Base-by-base conservation (phyloP, 2,888 invertebrate species). In the Caenorhabditis imperialis region DNA sequence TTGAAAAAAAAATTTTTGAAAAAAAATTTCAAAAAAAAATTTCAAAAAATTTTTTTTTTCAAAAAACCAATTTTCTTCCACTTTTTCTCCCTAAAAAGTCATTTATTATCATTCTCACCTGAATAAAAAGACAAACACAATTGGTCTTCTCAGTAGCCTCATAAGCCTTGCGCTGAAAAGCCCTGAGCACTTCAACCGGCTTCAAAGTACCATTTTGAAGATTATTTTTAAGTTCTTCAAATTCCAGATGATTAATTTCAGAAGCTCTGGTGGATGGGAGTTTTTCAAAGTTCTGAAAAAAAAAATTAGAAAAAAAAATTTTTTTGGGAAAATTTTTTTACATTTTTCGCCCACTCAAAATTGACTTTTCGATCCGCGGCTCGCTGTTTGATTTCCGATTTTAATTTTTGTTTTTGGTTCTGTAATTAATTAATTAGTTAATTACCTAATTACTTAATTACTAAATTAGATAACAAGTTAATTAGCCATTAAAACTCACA, bases 91-190 rank as follows among this genome's bases (percentile, higher is more conserved):
- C 1, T 27, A 27, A 54, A 23, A 37, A 27, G 27, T 16, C 4
- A 16, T 16, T 27, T 8, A 44, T 33, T 27, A 7, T 2, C 7
- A 23, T 61, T 27, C 16, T 42, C 25, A 63, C 74, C 55, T 61
- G 53, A 22, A 79, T 63, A 30, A 79, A 79, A 22, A 79, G 60
- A 48, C 79, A 79, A 20, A 88, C 63, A 50, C 84, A 85, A 62
- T 86, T 87, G 42, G 84, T 79, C 23, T 65, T 63, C 14, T 77
- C 78, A 10, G 83, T 77, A 0, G 78, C 81, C 65, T 82, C 61
- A 16, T 82, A 51, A 0, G 86, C 85, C 16, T 77, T 81, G 55
- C 76, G 47, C 38, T 84, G 81, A 44, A 79, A 86, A 0, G 87
- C 85, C 20, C 75, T 47, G 7, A 85, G 72, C 2, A 75, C 81